These are phyloP conservation scores for Strix aluco DNA, from an alignment of 2,113 vertebrate genomes.

Conservation along the genomic window DNA sequence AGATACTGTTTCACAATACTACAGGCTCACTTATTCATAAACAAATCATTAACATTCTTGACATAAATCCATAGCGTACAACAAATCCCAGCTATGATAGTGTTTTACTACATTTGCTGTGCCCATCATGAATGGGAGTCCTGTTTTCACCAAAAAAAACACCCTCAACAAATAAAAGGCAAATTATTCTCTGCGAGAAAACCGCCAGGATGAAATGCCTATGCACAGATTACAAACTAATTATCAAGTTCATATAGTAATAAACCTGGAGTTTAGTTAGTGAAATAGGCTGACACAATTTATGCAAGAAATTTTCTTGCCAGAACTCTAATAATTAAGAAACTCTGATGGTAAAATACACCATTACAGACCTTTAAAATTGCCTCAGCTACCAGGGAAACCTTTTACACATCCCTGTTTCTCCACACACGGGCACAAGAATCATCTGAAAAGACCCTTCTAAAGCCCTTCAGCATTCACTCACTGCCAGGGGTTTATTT, in stretches of 20 bases:
- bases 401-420: neutral
- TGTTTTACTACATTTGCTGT: constrained; percentile 76
- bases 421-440: neutral
- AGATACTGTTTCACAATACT: constrained; percentile 72
- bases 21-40: constrained; percentile 80
- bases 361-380: neutral
- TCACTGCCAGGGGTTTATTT: neutral
- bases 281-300: neutral
- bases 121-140: constrained; percentile 72
- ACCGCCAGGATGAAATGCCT: constrained; percentile 56
- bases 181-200: constrained; percentile 75
- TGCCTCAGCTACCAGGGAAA: neutral
- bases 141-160: constrained; percentile 68
- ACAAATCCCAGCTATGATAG: constrained; percentile 77
- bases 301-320: constrained; percentile 12
- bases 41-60: constrained; percentile 87
- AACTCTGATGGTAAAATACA: neutral
- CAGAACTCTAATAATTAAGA: neutral
- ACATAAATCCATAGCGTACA: constrained; percentile 78
- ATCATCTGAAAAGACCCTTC: neutral
- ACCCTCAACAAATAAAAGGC: constrained; percentile 72
- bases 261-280: constrained; percentile 46
- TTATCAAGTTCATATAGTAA: constrained; percentile 65
- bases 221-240: constrained; percentile 66
- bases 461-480: neutral